Evolutionary conservation across 1,140 invertebrate genomes (phyloP).

Genomic region (Meloidogyne exigua): DNA sequence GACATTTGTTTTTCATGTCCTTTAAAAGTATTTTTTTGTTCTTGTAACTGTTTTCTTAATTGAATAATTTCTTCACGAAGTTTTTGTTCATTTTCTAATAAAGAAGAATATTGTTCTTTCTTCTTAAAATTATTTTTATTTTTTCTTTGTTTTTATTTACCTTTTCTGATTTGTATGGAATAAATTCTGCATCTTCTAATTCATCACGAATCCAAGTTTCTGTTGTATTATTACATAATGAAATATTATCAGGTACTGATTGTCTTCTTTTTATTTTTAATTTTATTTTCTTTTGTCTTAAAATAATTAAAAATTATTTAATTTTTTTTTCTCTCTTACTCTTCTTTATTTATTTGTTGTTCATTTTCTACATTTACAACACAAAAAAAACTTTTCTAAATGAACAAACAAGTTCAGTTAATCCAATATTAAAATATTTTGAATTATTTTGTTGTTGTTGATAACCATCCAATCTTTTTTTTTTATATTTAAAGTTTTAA

Average conservation of each 20-base stretch:
- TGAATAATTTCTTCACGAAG: constrained; percentile 39
- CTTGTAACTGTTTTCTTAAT: constrained; percentile 36
- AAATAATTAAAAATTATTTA: constrained; percentile 1
- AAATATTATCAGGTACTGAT: constrained; percentile 40
- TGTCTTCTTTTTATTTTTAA: constrained; percentile 28
- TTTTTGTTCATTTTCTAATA: constrained; percentile 30
- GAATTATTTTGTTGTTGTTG: neutral
- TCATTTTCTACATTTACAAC: constrained; percentile 12
- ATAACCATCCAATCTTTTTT: constrained; percentile 17
- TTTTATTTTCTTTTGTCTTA: neutral
- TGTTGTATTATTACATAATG: constrained; percentile 14
- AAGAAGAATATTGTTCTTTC: neutral
- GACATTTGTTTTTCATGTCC: constrained; percentile 45
- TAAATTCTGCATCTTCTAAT: constrained; percentile 39
- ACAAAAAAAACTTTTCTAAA: constrained; percentile 10
- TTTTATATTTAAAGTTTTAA: neutral
- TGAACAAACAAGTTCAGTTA: constrained; percentile 8
- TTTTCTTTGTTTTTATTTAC: neutral
- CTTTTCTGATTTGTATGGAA: constrained; percentile 27
- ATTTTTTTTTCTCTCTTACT: constrained; percentile 10
- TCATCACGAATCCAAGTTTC: constrained; percentile 45
- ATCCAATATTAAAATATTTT: neutral
- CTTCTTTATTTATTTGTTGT: neutral
- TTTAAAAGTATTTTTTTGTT: constrained; percentile 43
- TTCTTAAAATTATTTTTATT: no score